Conservation (phyloP, 2,113 vertebrate species). For the Tamias sibiricus region DNA sequence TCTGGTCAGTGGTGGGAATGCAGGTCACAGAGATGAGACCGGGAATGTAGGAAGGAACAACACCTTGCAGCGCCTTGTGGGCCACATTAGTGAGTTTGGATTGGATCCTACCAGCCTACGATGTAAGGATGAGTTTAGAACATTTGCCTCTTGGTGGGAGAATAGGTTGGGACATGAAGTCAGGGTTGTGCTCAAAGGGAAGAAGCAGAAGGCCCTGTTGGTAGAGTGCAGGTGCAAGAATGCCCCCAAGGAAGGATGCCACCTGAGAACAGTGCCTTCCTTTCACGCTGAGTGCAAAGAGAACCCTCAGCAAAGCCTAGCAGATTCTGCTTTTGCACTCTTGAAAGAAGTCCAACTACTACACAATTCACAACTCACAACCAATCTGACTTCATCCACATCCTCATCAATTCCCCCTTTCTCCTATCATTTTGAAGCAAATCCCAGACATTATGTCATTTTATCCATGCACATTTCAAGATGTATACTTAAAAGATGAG, state of each 20-base stretch:
- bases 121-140: not conserved
- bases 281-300: accelerated
- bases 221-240: not conserved
- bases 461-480: not conserved
- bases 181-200: not conserved
- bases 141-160: accelerated
- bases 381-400: not conserved
- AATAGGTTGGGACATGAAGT: not conserved
- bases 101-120: not conserved
- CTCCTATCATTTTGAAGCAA: not conserved
- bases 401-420: not conserved
- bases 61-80: not conserved
- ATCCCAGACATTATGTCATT: constrained; percentile 30
- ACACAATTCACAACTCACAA: not conserved
- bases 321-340: not conserved
- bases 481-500: not conserved
- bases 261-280: not conserved
- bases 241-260: too few relatives aligned
- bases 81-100: not conserved
- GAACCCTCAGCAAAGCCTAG: not conserved
- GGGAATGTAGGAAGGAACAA: not conserved
- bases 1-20: too few relatives aligned
- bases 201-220: not conserved
- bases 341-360: not conserved
- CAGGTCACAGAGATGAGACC: accelerated